Evolutionary conservation across 2,797 vertebrate genomes (phyloP).

Genomic region (Florisuga fusca): DNA sequence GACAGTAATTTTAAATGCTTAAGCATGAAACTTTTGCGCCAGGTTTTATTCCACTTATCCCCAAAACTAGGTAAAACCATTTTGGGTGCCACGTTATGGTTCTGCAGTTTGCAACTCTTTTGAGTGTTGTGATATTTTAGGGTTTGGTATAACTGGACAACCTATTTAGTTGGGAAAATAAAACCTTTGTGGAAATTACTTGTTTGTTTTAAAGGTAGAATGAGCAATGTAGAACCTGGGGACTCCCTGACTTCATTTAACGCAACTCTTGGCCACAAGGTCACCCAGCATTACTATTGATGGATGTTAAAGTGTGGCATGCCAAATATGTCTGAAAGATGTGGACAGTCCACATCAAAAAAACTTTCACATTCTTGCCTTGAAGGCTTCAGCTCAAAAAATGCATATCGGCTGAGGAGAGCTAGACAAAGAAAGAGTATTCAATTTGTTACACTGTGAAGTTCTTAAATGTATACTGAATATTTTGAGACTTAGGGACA

Average conservation of each 20-base stretch:
- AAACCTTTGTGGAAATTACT: not conserved
- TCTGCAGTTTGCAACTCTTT: not conserved
- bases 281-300: fast-evolving
- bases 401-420: not conserved
- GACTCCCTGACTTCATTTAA: not conserved
- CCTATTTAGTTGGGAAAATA: not conserved
- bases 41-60: not conserved
- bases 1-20: not conserved
- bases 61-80: not conserved
- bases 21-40: fast-evolving
- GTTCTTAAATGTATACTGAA: not conserved
- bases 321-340: not conserved
- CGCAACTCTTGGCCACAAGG: not conserved
- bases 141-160: not conserved
- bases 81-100: not conserved
- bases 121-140: not conserved
- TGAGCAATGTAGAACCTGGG: not conserved
- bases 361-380: not conserved
- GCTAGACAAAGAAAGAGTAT: not conserved
- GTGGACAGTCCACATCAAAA: not conserved
- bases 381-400: not conserved
- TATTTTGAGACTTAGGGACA: not conserved
- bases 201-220: not conserved
- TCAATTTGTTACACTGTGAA: not conserved
- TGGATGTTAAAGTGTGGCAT: not conserved